Percentiles rank a stretch among this genome's conserved stretches.
phyloP scores from a whole-genome alignment of 2,113 vertebrate genomes.

The Melozone crissalis region DNA sequence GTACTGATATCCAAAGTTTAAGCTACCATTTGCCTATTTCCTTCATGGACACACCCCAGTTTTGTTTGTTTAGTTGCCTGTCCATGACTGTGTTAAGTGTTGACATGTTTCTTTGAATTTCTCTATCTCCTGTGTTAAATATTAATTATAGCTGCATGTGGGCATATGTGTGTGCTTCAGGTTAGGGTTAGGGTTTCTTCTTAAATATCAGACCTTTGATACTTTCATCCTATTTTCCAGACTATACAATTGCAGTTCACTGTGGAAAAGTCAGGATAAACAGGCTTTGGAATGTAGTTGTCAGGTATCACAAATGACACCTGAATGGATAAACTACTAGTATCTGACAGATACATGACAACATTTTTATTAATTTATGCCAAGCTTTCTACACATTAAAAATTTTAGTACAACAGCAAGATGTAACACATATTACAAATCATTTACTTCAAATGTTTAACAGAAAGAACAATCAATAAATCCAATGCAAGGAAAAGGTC shows the following conservation, averaged over 20 bases:
- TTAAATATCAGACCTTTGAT: not conserved
- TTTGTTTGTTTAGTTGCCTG: not conserved
- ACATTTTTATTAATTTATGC: not conserved
- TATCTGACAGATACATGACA: not conserved
- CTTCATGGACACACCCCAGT: not conserved
- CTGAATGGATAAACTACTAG: not conserved
- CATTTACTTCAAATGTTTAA: not conserved
- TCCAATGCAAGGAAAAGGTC: not conserved
- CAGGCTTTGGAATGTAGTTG: not conserved
- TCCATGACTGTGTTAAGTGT: not conserved
- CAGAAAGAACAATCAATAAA: not conserved
- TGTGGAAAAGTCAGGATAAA: not conserved
- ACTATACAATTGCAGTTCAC: not conserved
- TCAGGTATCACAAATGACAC: not conserved
- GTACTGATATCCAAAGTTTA: not conserved
- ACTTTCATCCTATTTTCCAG: not conserved
- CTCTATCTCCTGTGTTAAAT: not conserved
- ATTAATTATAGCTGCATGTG: constrained; percentile 28
- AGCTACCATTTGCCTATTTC: not conserved
- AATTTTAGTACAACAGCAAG: not conserved
- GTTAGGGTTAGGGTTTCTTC: too few species aligned
- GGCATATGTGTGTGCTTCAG: not conserved
- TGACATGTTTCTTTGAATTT: not conserved
- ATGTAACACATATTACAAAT: not conserved
- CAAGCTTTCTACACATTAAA: not conserved